Percentiles rank a stretch among this genome's conserved stretches.
These are phyloP conservation scores for Oreochromis spilurus DNA, from an alignment of 2,113 vertebrate genomes.

Conservation along the genomic window DNA sequence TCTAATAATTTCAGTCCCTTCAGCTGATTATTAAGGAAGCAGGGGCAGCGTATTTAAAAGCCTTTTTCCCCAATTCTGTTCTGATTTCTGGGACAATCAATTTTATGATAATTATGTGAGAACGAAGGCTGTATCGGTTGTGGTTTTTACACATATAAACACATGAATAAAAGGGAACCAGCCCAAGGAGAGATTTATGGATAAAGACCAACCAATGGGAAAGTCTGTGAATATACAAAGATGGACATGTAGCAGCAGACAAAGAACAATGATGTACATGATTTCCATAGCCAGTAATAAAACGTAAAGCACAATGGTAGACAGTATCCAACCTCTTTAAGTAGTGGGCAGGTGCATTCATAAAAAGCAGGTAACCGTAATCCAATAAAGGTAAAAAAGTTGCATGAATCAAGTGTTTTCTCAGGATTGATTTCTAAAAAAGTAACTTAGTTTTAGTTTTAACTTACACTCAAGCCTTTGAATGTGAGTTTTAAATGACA, in stretches of 20 bases:
- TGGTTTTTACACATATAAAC: background rate
- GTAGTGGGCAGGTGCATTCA: rapidly evolving
- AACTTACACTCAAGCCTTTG: background rate
- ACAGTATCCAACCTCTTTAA: background rate
- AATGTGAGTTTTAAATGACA: background rate
- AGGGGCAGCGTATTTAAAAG: background rate
- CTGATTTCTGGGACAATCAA: background rate
- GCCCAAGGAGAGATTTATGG: background rate
- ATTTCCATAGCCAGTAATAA: background rate
- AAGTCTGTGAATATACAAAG: background rate
- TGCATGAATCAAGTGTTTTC: background rate
- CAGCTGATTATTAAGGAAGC: rapidly evolving
- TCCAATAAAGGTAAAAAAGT: background rate
- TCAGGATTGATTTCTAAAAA: background rate
- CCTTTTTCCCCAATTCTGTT: rapidly evolving
- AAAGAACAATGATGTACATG: background rate
- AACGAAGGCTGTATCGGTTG: background rate
- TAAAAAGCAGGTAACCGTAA: background rate
- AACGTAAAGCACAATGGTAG: background rate
- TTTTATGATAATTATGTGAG: background rate
- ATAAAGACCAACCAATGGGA: background rate
- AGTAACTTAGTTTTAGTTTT: background rate
- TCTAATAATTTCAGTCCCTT: background rate
- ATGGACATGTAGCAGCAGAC: background rate
- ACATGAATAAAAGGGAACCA: background rate